Conservation (phyloP, 2,113 vertebrate species). For the Tupaia chinensis region DNA sequence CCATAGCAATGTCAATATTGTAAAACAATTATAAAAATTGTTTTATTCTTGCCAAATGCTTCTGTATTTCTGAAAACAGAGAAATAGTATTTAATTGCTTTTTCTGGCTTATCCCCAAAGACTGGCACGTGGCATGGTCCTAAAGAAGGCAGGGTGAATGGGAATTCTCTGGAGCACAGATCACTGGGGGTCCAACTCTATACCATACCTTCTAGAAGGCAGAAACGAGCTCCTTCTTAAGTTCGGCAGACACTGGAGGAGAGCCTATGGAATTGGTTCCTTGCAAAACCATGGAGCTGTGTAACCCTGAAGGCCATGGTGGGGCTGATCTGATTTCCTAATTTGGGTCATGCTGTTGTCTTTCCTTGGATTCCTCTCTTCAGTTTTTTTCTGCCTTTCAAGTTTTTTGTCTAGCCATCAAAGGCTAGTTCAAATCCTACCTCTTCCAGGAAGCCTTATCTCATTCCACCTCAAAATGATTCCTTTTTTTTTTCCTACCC, state of each 20-base stretch:
- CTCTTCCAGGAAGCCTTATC: background rate
- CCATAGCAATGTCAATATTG: constrained; percentile 13
- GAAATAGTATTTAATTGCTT: background rate
- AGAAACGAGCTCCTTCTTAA: background rate
- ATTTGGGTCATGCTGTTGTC: background rate
- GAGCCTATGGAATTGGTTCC: background rate
- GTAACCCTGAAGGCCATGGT: background rate
- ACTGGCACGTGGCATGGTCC: background rate
- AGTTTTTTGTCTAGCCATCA: background rate
- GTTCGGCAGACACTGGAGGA: background rate
- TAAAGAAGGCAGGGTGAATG: background rate
- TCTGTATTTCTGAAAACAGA: background rate
- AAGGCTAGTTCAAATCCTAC: background rate
- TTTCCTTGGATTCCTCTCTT: background rate
- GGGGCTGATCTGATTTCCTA: background rate
- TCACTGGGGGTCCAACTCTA: background rate
- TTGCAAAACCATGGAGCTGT: background rate
- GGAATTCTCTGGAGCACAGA: background rate
- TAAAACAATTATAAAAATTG: background rate
- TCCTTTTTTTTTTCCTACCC: background rate
- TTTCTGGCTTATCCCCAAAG: background rate
- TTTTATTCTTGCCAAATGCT: constrained; percentile 24
- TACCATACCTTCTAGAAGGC: background rate
- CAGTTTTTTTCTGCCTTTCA: background rate
- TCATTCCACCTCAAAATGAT: background rate